phyloP scores from a whole-genome alignment of 1,140 invertebrate genomes.

The Lethocerus indicus region DNA sequence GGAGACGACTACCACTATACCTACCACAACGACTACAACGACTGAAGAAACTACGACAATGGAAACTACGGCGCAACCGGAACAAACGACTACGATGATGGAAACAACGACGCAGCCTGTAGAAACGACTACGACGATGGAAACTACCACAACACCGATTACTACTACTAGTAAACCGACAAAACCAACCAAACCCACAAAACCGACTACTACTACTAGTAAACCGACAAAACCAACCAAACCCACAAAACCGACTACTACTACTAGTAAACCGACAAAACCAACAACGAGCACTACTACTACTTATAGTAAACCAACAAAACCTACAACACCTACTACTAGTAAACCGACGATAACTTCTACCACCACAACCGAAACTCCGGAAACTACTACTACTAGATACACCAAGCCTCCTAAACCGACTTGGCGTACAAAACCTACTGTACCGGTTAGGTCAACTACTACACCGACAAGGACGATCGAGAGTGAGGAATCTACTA shows the following conservation, averaged over 20 bases:
- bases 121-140: constrained; percentile 2
- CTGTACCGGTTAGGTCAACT: not conserved
- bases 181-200: not conserved
- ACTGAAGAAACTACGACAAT: constrained; percentile 10
- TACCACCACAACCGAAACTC: not conserved
- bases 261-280: not conserved
- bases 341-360: not conserved
- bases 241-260: too few species aligned
- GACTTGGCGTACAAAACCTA: too few species aligned
- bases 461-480: not conserved
- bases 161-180: not conserved
- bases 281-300: not conserved
- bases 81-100: not conserved
- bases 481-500: not conserved
- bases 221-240: not conserved
- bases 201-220: not conserved
- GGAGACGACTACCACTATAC: not conserved
- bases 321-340: not conserved
- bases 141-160: constrained; percentile 2
- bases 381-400: not conserved
- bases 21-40: constrained; percentile 8
- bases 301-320: not conserved
- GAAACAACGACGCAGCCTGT: too few species aligned
- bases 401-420: not conserved
- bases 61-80: not conserved